These are phyloP conservation scores for Hypercompe scribonia DNA, from an alignment of 2,888 invertebrate genomes.

Conservation along the genomic window DNA sequence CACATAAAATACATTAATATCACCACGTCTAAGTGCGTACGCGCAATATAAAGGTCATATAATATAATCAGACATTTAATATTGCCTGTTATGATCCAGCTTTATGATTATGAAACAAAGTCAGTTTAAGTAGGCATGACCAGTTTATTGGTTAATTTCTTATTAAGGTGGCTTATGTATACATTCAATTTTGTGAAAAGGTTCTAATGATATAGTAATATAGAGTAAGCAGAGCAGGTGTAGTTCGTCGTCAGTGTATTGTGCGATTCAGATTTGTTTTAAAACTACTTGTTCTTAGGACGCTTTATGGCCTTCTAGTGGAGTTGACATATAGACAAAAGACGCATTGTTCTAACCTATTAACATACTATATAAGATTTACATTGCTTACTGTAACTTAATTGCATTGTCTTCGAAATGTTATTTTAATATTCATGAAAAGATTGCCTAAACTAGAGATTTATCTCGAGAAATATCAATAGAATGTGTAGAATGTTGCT, in stretches of 20 bases:
- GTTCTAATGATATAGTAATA: neutral
- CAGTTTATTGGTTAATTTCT: neutral
- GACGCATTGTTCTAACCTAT: too few relatives aligned
- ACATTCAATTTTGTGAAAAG: neutral
- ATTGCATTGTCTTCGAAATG: too few relatives aligned
- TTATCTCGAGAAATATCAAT: too few relatives aligned
- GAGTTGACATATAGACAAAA: neutral
- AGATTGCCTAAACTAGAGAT: too few relatives aligned
- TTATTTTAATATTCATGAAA: too few relatives aligned
- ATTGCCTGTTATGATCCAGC: constrained; percentile 1
- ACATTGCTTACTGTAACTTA: too few relatives aligned
- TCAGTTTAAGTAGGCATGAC: neutral
- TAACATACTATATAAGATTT: too few relatives aligned
- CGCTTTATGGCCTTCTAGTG: neutral
- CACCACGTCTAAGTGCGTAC: constrained; percentile 26
- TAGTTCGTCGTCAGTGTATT: neutral
- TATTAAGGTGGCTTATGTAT: neutral
- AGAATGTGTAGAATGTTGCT: neutral
- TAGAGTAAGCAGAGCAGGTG: neutral
- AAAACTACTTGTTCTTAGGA: neutral
- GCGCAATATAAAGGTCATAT: constrained; percentile 8
- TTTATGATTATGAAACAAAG: neutral
- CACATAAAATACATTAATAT: constrained; percentile 32
- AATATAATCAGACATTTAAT: constrained; percentile 11
- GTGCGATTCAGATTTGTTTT: neutral